Conservation (phyloP, 2,113 vertebrate genomes). For the Colossoma macropomum region DNA sequence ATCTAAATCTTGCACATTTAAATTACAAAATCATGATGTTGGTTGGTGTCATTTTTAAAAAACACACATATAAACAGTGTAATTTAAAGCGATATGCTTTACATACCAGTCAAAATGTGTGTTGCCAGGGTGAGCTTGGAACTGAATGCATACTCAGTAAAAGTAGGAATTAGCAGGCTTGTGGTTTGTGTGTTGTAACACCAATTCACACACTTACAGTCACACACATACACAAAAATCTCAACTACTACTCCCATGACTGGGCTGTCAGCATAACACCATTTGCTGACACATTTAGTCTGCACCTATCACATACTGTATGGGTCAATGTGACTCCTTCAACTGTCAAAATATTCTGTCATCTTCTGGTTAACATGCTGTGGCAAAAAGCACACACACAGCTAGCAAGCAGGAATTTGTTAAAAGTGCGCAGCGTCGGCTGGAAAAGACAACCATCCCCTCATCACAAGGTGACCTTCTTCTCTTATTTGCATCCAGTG, state of each 20-base stretch:
- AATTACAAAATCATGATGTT: too few relatives aligned
- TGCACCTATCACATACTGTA: constrained; percentile 55
- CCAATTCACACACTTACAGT: not conserved
- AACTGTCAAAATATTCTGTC: constrained; percentile 36
- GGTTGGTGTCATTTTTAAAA: too few relatives aligned
- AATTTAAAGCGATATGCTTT: too few relatives aligned
- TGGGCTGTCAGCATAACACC: constrained; percentile 47
- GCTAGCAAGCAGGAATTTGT: constrained; percentile 35
- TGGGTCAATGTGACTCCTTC: constrained; percentile 17
- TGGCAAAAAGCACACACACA: constrained; percentile 39
- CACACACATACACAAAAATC: constrained; percentile 44
- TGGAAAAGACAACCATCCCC: constrained; percentile 51
- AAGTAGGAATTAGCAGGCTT: not conserved
- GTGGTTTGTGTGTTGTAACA: not conserved
- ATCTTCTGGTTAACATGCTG: constrained; percentile 29
- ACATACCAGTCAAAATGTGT: too few relatives aligned
- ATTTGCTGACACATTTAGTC: constrained; percentile 47
- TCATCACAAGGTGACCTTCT: constrained; percentile 71
- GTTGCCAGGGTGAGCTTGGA: too few relatives aligned
- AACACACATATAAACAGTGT: too few relatives aligned
- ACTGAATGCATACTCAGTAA: not conserved
- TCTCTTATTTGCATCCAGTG: constrained; percentile 70
- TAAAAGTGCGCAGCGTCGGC: constrained; percentile 52
- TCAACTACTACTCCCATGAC: constrained; percentile 51
- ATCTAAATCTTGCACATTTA: too few relatives aligned